Evolutionary conservation across 23 tunicate species (phyloP), one percentile per base, ranked within the genome.

Genomic region (Corella eumyota): DNA sequence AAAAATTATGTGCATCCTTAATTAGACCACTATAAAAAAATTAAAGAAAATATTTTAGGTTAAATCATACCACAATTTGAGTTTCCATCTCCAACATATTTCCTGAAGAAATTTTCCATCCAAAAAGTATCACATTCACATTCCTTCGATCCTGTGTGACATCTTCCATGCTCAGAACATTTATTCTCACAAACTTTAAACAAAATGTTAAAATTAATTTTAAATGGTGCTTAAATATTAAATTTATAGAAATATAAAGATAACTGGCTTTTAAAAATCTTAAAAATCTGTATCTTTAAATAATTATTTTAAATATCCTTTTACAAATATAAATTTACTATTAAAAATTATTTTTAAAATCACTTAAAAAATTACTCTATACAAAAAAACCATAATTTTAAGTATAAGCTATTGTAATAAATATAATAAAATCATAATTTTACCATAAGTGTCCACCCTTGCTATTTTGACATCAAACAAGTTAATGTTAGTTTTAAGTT

Each of bases 41-140:
- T n/a, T n/a, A n/a, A n/a, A n/a, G n/a, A n/a, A n/a, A n/a, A n/a
- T n/a, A n/a, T n/a, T n/a, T n/a, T n/a, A n/a, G n/a, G n/a, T n/a
- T n/a, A n/a, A n/a, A n/a, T n/a, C 95, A 25, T 56, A 88, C 96
- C 96, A 49, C 96, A 88, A 62, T 88, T 88, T 36, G 73, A 62
- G 31, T 35, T 59, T 25, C 88, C 88, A 55, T 88, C 96, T 4
- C 96, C 96, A 13, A 54, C 23, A 50, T 67, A 88, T 30, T 72
- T 70, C 7, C 96, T 50, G 77, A 88, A 49, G 48, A 88, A 88
- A 59, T 88, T 78, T 55, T 88, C 76, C 96, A 92, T 92, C 98
- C 98, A 92, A 34, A 92, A 92, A 35, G 52, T 34, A 53, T 92
- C 98, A 60, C 98, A 92, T 50, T 83, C 76, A 64, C 98, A 92